Base-by-base conservation (phyloP, 2,888 invertebrate genomes). In the Hyalella azteca region DNA sequence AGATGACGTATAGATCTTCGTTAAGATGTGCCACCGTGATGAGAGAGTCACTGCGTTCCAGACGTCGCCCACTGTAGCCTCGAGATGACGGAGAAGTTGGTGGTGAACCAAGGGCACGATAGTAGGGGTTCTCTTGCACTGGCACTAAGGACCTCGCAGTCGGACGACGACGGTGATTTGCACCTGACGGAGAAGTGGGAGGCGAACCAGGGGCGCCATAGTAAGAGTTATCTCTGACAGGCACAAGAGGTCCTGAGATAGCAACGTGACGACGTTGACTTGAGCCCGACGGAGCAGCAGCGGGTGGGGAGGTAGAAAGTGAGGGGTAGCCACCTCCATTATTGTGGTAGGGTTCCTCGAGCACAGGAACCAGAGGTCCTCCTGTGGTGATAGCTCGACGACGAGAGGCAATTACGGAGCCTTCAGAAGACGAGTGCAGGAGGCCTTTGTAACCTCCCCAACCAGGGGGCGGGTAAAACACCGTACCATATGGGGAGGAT, bases 1-100 rank as follows among this genome's bases (percentile, higher is more conserved):
- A 36, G 5, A 80, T 66, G 22, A 83, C 79, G 60, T 81, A 73
- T 32, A 84, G 77, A 60, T 84, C 83, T 45, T 84, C 81, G 48
- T 78, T 78, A 1, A 83, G 60, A 41, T 78, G 81, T 4, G 81
- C 79, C 45, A 82, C 81, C 7, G 81, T 79, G 73, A 82, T 73
- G 41, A 78, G 39, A 40, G 83, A 84, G 79, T 81, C 81, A 26
- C 39, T 75, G 13, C 79, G 54, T 26, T 79, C 76, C 40, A 45
- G 39, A 32, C 40, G 79, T 32, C 50, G 75, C 22, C 50, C 50
- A 40, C n/a, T 48, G 2, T 9, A 32, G 5, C 26, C 32, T 11
- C 15, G 59, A 36, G 22, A 32, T n/a, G 36, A n/a, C 11, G 79
- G 49, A 3, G 49, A 40, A n/a, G 49, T 15, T 22, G 60, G 45